Evolutionary conservation across 2,797 vertebrate genomes (phyloP), one percentile per base, ranked within the genome.

Genomic region (Neosalanx taihuensis): DNA sequence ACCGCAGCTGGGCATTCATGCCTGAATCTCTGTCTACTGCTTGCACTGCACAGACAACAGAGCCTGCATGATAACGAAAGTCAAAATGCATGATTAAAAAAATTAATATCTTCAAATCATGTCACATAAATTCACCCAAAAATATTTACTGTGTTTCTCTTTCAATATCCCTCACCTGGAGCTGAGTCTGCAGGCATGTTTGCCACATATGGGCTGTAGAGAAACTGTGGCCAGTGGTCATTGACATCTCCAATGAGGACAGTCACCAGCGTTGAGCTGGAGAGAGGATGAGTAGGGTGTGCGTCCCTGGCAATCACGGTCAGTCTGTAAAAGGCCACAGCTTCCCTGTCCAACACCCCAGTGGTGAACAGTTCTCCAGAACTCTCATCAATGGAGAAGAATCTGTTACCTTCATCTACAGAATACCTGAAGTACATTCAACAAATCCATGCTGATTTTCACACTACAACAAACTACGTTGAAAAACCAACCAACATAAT

Each of bases 141-240:
- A 7, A n/a, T 23, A 46, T 41, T 26, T 17, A 58, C 56, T 58
- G 6, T 5, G 9, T 46, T 60, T 60, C 3, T 60, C 12, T 29
- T 60, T 60, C 10, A 12, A 26, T 30, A 60, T 60, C 60, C 30
- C 51, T 56, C 51, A 56, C 93, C 92, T 88, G 89, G 81, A 59
- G 70, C 56, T 69, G 90, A 66, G 37, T 85, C 74, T 9, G 64
- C 64, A 57, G 91, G 87, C 61, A 93, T 84, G 75, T 93, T 89
- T 23, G 91, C 90, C 72, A 93, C 89, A 78, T 92, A 93, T 6
- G 91, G 92, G 70, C 88, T 86, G 83, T 93, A 85, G 67, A 89
- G 76, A 79, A 94, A 92, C 73, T 89, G 83, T 0, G 93, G 93
- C 78, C 81, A 75, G 72, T 92, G 78, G 81, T 94, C 92, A 41